Evolutionary conservation across 2,797 vertebrate genomes (phyloP), one percentile per base, ranked within the genome.

Genomic region (Nannoperca obscura): DNA sequence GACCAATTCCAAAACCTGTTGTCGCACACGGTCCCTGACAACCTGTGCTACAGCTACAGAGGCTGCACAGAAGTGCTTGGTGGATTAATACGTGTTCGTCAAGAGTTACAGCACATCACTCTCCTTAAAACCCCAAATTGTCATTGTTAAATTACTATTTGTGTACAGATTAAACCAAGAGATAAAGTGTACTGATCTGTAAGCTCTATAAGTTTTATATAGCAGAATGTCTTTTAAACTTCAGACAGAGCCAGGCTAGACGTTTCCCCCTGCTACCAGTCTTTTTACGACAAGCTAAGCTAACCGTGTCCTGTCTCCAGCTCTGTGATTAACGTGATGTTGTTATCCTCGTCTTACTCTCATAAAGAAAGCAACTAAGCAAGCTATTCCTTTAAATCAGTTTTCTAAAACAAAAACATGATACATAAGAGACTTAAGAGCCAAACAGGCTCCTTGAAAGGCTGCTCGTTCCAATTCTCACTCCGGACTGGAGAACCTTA

Each of bases 401-500:
- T 17, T 9, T 61, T 30, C 14, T 4, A 60, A 59, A 36, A 54
- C 44, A 59, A 36, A 54, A 55, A 55, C 5, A 42, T 1, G n/a
- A 27, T 9, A 6, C 34, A 27, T 27, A 27, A 27, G 24, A 27
- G 24, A 27, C 24, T 27, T 27, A 27, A 27, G 24, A 27, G 24
- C 44, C 62, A 80, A 75, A 69, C 62, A 38, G 55, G 24, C 53
- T 34, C 68, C 40, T 47, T 52, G 9, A n/a, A 60, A 60, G 30
- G 64, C 75, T 62, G 46, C 49, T 8, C 8, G 62, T 76, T 80
- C 80, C 68, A 78, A 17, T 53, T 77, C 54, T 47, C 27, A 22
- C 36, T 61, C 57, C 47, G 76, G 42, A 72, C 66, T 64, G 38
- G 62, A 59, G n/a, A 61, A 36, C 14, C 2, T 69, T 57, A 46